phyloP scores from a whole-genome alignment of 2,797 vertebrate species.

The Myotis vivesi region DNA sequence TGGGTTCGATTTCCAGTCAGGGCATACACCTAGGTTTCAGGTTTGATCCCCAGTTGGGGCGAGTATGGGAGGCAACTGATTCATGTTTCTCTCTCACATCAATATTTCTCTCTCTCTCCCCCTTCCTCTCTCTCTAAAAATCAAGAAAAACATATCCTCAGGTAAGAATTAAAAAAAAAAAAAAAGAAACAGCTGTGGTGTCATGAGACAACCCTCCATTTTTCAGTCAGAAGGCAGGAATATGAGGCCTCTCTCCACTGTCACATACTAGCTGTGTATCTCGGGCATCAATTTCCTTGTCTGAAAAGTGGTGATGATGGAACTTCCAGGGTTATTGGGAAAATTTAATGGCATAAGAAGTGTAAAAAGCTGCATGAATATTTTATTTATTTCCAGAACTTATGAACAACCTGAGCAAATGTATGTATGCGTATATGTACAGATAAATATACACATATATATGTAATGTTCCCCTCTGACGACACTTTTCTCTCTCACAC shows the following conservation, averaged over 20 bases:
- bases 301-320: neutral
- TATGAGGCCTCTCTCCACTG: neutral
- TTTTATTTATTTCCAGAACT: neutral
- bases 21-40: no score
- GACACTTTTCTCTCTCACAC: neutral
- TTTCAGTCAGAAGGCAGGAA: neutral
- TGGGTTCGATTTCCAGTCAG: neutral
- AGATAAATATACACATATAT: neutral
- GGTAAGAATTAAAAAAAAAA: neutral
- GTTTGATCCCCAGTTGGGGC: no score
- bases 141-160: neutral
- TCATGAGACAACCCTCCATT: neutral
- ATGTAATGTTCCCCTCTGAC: neutral
- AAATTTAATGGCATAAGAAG: neutral
- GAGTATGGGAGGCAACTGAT: neutral
- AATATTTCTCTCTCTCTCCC: no score
- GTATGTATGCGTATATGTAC: fast-evolving
- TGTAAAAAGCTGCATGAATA: neutral
- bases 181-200: neutral
- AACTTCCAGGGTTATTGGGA: neutral
- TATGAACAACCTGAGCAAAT: neutral
- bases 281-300: neutral
- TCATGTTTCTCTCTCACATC: neutral
- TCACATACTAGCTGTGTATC: neutral
- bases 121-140: no score